phyloP scores from a whole-genome alignment of 2,113 vertebrate genomes.

The Callionymus lyra region DNA sequence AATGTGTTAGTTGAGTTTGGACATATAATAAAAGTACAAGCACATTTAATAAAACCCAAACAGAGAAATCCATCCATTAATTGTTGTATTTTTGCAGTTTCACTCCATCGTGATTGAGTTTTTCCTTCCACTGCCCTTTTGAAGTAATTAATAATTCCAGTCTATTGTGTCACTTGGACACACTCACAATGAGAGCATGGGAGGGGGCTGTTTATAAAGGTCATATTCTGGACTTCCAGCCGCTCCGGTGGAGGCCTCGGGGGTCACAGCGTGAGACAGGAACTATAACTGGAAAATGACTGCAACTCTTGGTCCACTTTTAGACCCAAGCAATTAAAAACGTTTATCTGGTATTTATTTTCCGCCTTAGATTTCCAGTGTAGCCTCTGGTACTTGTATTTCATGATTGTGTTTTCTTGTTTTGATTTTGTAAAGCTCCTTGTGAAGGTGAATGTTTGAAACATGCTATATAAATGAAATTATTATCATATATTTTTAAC shows the following conservation, averaged over 20 bases:
- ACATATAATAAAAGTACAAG: no score
- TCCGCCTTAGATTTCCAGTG: no score
- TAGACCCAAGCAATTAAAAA: no score
- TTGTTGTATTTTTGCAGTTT: conserved; percentile 27
- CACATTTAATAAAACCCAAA: no score
- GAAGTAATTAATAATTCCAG: conserved; percentile 44
- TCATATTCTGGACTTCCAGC: conserved; percentile 25
- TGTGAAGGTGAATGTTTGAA: no score
- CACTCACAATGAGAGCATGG: conserved; percentile 46
- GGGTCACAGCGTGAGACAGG: conserved; percentile 14
- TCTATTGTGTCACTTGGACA: conserved; percentile 37
- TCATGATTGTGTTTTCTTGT: no score
- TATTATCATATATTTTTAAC: not conserved
- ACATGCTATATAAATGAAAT: not conserved
- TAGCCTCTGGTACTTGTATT: no score
- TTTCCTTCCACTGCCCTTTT: conserved; percentile 45
- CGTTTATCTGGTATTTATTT: no score
- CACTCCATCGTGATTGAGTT: conserved; percentile 20
- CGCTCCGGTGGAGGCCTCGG: conserved; percentile 17
- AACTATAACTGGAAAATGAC: no score
- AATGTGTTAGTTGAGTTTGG: no score
- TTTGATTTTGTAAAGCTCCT: not conserved
- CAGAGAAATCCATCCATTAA: no score
- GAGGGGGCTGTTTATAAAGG: conserved; percentile 48
- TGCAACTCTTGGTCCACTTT: no score